These are phyloP conservation scores for Oreochromis aureus DNA, from an alignment of 2,113 vertebrate genomes.

Conservation along the genomic window DNA sequence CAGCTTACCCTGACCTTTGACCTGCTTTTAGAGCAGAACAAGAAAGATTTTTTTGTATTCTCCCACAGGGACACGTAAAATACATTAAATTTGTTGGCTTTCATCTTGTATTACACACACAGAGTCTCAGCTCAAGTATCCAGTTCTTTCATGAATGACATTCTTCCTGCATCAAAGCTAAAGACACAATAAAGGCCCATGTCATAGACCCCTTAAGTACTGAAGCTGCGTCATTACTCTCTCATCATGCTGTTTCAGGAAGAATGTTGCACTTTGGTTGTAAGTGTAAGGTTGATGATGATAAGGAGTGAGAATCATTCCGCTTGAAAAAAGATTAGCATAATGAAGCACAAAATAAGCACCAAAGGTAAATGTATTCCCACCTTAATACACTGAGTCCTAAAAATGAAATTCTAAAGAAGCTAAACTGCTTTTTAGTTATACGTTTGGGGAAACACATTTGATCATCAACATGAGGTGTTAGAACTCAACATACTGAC, in stretches of 20 bases:
- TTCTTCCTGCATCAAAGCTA: not conserved
- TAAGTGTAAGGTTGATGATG: not conserved
- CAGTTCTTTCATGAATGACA: not conserved
- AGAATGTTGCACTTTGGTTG: not conserved
- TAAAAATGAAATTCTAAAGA: not conserved
- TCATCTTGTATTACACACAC: not conserved
- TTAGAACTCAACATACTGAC: not conserved
- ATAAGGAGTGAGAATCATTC: not conserved
- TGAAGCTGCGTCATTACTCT: not conserved
- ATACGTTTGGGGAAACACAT: not conserved
- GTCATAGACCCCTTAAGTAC: not conserved
- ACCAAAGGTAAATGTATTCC: not conserved
- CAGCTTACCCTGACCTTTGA: not conserved
- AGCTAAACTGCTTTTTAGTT: not conserved
- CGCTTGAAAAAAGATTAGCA: not conserved
- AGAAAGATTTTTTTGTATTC: not conserved
- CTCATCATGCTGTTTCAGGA: not conserved
- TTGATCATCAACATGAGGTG: rapidly evolving
- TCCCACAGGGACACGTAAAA: not conserved
- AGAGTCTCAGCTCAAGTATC: not conserved
- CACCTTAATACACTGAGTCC: not conserved
- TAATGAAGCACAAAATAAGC: not conserved
- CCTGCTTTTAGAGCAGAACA: not conserved
- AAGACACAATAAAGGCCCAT: not conserved
- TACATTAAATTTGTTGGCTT: not conserved